Evolutionary conservation across 2,113 vertebrate species (phyloP).

Genomic region (Rhea americana): DNA sequence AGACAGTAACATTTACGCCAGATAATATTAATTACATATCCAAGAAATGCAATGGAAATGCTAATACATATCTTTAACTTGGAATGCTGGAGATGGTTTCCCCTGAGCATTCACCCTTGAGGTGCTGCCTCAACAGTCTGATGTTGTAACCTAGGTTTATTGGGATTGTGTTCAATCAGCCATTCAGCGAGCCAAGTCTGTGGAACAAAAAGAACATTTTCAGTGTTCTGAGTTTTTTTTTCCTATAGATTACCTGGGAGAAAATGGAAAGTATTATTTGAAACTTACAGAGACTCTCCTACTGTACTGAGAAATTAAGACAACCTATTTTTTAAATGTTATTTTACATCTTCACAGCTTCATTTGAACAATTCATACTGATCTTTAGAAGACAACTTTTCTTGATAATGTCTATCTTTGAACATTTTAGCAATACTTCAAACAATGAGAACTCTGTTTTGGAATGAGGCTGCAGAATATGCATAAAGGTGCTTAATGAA

Average conservation of each 20-base stretch:
- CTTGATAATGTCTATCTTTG: background rate
- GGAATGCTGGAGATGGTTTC: background rate
- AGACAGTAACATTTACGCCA: background rate
- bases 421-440: background rate
- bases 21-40: background rate
- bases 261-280: background rate
- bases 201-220: constrained; percentile 10
- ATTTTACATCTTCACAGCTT: background rate
- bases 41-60: background rate
- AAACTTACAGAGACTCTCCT: background rate
- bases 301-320: background rate
- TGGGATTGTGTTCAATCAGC: constrained; percentile 90
- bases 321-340: background rate
- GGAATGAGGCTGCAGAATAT: background rate
- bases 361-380: background rate
- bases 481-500: background rate
- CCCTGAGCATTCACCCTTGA: background rate
- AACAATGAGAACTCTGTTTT: background rate
- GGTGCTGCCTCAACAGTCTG: constrained; percentile 31
- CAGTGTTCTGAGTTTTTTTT: background rate
- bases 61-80: background rate
- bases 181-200: constrained; percentile 95
- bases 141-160: constrained; percentile 80
- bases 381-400: background rate
- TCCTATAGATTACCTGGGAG: background rate